Base-by-base conservation (phyloP, 2,113 vertebrate genomes). In the Formicarius rufipectus region DNA sequence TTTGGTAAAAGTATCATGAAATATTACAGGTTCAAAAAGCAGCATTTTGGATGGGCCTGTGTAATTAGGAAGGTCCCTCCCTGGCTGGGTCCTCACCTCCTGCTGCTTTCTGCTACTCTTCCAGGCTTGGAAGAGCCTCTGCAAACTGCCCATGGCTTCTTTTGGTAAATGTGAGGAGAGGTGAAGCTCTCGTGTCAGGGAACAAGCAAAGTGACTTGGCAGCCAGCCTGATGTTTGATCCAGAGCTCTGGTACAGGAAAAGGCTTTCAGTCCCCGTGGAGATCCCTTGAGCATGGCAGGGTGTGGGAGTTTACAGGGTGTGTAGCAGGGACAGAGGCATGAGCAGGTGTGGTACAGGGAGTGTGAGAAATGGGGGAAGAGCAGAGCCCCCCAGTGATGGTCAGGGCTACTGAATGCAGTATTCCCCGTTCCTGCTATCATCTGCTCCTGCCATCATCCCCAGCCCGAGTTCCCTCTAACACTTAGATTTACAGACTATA, bases 251-350 rank as follows among this genome's bases (percentile, higher is more conserved):
- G 7, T 28, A 16, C 0, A 2, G 22, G 12, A 84, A 49, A 42
- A 49, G 58, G 20, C 79, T 55, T 52, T 8, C 45, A 71, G 50
- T 11, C 15, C 6, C 13, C 21, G 52, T 4, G 67, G 69, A 37
- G 68, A 9, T 14, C 28, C 58, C 77, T 56, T 0, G 1, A 58
- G 25, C 58, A 14, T 2, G 24, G 31, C 4, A 66, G 73, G 50
- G 25, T n/a, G n/a, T n/a, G n/a, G n/a, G n/a, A n/a, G n/a, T n/a
- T n/a, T n/a, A n/a, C n/a, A n/a, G n/a, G n/a, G n/a, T n/a, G 40
- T 2, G 3, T 5, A 0, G 2, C 39, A 59, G 71, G 68, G 68
- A 42, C 0, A 9, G 49, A 35, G 60, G n/a, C 15, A 55, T 2
- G 31, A 60, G 76, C 25, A 74, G 45, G 19, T n/a, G n/a, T 45